These are phyloP conservation scores for Mastomys natalensis DNA, from an alignment of 2,113 vertebrate species.

Conservation along the genomic window DNA sequence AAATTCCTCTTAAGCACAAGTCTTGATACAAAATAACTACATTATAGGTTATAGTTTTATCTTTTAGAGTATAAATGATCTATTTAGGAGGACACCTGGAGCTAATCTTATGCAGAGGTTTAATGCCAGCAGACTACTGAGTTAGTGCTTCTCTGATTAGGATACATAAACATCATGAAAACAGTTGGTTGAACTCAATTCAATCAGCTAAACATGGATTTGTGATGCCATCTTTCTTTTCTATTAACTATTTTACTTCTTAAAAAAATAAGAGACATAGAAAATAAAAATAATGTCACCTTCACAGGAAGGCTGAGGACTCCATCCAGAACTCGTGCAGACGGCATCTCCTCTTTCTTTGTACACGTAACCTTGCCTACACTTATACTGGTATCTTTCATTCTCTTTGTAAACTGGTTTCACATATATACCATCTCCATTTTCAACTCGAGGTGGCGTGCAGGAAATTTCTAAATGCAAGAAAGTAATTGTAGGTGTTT, in stretches of 20 bases:
- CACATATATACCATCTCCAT: slow-evolving; percentile 55
- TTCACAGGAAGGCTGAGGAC: slow-evolving; percentile 77
- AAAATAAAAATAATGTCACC: slow-evolving; percentile 73
- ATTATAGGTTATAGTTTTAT: background rate
- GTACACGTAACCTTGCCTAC: slow-evolving; percentile 66
- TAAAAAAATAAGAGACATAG: background rate
- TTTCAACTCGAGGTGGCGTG: fast-evolving
- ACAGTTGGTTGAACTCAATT: background rate
- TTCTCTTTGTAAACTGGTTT: slow-evolving; percentile 69
- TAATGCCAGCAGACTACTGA: background rate
- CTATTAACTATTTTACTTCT: background rate
- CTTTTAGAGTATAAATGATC: background rate
- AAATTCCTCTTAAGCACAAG: background rate
- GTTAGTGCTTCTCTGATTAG: background rate
- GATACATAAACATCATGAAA: fast-evolving
- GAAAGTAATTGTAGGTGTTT: background rate
- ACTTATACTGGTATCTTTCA: slow-evolving; percentile 82
- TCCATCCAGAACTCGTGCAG: slow-evolving; percentile 85
- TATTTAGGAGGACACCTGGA: background rate
- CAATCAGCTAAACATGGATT: background rate
- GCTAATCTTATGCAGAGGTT: background rate
- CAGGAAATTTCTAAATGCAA: slow-evolving; percentile 83
- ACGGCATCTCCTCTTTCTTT: slow-evolving; percentile 57
- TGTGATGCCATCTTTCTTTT: background rate
- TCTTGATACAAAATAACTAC: background rate